Conservation (phyloP, 1,140 invertebrate species). For the Microplitis mediator region DNA sequence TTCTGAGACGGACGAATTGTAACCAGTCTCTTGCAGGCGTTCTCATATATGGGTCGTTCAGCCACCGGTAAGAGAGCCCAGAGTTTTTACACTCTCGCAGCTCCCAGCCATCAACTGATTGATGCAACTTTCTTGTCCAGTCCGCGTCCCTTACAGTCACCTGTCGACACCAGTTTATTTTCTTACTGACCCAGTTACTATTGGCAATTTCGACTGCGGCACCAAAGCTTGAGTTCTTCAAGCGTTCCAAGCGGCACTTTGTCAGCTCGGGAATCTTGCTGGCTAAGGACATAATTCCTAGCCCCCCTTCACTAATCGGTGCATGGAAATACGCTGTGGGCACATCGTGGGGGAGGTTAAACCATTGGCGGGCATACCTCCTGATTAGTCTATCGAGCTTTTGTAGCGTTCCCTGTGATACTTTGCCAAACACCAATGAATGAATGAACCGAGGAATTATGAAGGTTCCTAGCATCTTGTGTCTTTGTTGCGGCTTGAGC, state of each 20-base stretch:
- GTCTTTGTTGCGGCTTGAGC: conserved; percentile 47
- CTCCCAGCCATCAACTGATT: conserved; percentile 9
- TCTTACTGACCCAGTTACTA: neutral
- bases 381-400: neutral
- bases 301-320: neutral
- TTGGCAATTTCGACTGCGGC: neutral
- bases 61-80: neutral
- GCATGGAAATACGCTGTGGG: conserved; percentile 34
- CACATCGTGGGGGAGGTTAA: conserved; percentile 28
- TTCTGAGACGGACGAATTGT: conserved; percentile 40
- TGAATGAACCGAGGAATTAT: conserved; percentile 38
- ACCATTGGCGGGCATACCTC: neutral
- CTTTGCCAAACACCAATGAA: conserved; percentile 12
- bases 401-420: neutral
- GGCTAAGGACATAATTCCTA: conserved; percentile 27
- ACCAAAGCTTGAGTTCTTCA: neutral
- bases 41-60: neutral
- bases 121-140: neutral
- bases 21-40: conserved; percentile 40
- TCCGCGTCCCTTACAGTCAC: neutral
- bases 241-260: neutral
- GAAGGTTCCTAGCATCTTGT: conserved; percentile 36
- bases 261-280: neutral
- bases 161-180: neutral
- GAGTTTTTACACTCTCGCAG: neutral